phyloP scores from a whole-genome alignment of 2,888 invertebrate species.

The Crematogaster levior region DNA sequence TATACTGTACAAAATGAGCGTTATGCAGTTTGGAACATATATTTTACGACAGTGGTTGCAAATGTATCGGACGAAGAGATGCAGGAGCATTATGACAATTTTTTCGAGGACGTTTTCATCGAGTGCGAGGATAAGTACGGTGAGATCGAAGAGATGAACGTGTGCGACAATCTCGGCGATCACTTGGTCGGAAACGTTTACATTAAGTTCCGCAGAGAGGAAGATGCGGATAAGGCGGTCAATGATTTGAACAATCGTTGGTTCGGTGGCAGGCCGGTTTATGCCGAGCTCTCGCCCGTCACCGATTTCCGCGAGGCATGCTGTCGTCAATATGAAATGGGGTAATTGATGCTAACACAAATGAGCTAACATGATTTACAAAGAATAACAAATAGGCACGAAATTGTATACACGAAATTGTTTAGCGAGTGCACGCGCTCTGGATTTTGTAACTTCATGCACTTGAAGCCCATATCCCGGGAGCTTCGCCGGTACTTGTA shows the following conservation, averaged over 20 bases:
- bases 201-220: constrained; percentile 98
- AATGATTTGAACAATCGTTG: constrained; percentile 99
- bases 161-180: constrained; percentile 99
- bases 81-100: constrained; percentile 99
- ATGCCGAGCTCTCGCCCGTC: constrained; percentile 98
- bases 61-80: constrained; percentile 98
- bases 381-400: background rate
- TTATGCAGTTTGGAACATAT: background rate
- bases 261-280: constrained; percentile 99
- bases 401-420: background rate
- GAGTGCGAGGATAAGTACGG: constrained; percentile 99
- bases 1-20: background rate
- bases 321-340: constrained; percentile 99
- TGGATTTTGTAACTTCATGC: constrained; percentile 99
- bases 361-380: background rate
- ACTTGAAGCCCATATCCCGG: constrained; percentile 98
- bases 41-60: constrained; percentile 90
- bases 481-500: constrained; percentile 94
- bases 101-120: constrained; percentile 99
- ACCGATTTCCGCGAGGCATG: constrained; percentile 99
- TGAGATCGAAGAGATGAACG: constrained; percentile 99
- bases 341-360: too few species aligned
- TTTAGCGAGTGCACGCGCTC: constrained; percentile 96
- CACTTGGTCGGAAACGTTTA: constrained; percentile 99
- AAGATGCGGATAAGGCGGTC: constrained; percentile 98